Base-by-base conservation (phyloP, 2,888 invertebrate species). In the Adelognathus sp. region DNA sequence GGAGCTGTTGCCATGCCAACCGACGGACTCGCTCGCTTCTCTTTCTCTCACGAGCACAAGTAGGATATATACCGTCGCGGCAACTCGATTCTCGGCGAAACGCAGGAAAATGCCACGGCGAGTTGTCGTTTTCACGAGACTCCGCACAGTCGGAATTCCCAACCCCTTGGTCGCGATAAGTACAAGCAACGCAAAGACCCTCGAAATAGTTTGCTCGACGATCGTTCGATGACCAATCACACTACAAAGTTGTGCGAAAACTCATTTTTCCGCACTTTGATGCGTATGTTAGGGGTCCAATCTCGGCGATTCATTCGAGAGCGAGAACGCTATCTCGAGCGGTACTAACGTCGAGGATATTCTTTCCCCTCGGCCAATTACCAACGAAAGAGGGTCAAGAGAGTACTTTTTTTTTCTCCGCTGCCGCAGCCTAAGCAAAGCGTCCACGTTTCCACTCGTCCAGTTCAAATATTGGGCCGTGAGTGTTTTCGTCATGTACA, bases 1-100 rank as follows among this genome's bases (percentile, higher is more conserved):
- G 83, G 87, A 90, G 89, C 90, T 89, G 91, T 91, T 90, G 87
- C 90, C 90, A 91, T 91, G 90, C 87, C 90, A 87, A 91, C 91
- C 90, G 90, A 88, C 90, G 85, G 86, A 89, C 88, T 86, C 84
- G 85, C 85, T 86, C 85, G 87, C 84, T 58, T 84, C 85, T 86
- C 85, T 88, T 86, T 54, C 33, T 70, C 33, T 72, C 72, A 24
- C 46, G 14, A 70, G 41, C 21, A 54, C 31, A 39, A 4, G 58
- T 50, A 44, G 39, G 46, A 46, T 44, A 29, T 44, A 56, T 36
- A 27, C 29, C 39, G 39, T 54, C 67, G 67, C 67, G 41, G 39
- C 39, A 54, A 54, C 18, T 52, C 4, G 54, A 5, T 54, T 24
- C 16, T 29, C 39, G 41, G 27, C 9, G 39, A 54, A 41, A 52